A percentile compares a stretch with the other conserved stretches of the same genome.
Evolutionary conservation across 2,797 vertebrate species (phyloP).

Genomic region (Danionella dracula): DNA sequence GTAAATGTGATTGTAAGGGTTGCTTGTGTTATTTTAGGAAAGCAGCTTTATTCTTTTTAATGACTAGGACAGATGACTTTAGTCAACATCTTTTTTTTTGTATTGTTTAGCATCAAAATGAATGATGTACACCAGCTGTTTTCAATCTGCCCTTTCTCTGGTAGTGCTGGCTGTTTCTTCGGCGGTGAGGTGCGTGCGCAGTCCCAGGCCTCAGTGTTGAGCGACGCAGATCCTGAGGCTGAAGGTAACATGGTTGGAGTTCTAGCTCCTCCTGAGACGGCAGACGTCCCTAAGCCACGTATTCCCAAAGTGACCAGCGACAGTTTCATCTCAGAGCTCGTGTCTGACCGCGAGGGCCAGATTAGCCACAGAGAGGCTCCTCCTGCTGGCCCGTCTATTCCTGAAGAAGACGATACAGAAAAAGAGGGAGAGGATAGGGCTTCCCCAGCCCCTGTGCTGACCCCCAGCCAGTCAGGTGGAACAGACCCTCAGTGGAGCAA

Average conservation of each 20-base stretch:
- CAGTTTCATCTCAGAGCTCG: conserved; percentile 76
- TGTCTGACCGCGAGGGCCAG: conserved; percentile 64
- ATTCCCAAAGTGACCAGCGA: conserved; percentile 78
- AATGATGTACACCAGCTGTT: too few relatives aligned
- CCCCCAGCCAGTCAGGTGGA: conserved; percentile 40
- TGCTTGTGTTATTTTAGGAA: too few relatives aligned
- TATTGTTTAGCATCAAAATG: too few relatives aligned
- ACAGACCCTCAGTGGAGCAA: conserved; percentile 84
- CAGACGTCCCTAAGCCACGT: conserved; percentile 45
- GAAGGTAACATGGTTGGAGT: conserved; percentile 53
- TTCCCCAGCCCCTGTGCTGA: conserved; percentile 30
- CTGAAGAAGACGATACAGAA: conserved; percentile 50
- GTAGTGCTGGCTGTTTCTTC: conserved; percentile 93
- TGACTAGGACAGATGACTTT: too few relatives aligned
- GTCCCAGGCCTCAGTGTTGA: conserved; percentile 57
- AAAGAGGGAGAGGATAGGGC: conserved; percentile 33
- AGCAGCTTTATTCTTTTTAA: too few relatives aligned
- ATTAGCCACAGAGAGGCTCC: conserved; percentile 35
- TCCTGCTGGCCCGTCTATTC: conserved; percentile 41
- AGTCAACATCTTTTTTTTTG: too few relatives aligned
- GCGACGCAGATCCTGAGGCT: conserved; percentile 74
- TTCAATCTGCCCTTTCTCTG: conserved; percentile 1
- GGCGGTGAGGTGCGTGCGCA: conserved; percentile 81
- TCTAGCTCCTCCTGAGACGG: not conserved
- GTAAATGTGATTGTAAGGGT: too few relatives aligned